Evolutionary conservation across 2,113 vertebrate species (phyloP).

Genomic region (Tympanuchus pallidicinctus): DNA sequence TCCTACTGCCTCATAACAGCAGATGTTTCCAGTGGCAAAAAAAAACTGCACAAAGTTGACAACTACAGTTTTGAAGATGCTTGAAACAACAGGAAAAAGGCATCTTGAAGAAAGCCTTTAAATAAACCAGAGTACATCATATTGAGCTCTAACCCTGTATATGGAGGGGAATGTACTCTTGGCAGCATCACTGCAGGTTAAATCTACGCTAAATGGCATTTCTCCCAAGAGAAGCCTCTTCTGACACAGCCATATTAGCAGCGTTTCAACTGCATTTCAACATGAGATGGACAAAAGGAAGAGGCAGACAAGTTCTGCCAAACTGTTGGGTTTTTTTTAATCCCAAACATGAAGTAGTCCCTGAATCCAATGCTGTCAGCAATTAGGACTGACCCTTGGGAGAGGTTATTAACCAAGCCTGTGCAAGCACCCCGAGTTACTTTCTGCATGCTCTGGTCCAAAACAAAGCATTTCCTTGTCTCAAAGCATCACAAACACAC

Average conservation of each 20-base stretch:
- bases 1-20: background rate
- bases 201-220: background rate
- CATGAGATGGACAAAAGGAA: background rate
- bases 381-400: background rate
- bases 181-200: background rate
- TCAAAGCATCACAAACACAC: slow-evolving; percentile 7
- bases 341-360: background rate
- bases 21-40: background rate
- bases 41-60: background rate
- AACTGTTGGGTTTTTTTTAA: background rate
- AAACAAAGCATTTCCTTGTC: background rate
- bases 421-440: background rate
- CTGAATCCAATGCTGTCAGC: background rate
- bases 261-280: background rate
- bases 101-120: background rate
- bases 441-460: background rate
- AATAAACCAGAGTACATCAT: background rate
- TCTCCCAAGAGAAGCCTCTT: background rate
- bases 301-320: background rate
- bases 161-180: background rate
- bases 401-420: background rate
- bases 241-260: background rate
- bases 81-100: background rate
- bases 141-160: background rate
- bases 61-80: background rate